phyloP scores from a whole-genome alignment of 1,140 invertebrate genomes.

The Macrobrachium nipponense region DNA sequence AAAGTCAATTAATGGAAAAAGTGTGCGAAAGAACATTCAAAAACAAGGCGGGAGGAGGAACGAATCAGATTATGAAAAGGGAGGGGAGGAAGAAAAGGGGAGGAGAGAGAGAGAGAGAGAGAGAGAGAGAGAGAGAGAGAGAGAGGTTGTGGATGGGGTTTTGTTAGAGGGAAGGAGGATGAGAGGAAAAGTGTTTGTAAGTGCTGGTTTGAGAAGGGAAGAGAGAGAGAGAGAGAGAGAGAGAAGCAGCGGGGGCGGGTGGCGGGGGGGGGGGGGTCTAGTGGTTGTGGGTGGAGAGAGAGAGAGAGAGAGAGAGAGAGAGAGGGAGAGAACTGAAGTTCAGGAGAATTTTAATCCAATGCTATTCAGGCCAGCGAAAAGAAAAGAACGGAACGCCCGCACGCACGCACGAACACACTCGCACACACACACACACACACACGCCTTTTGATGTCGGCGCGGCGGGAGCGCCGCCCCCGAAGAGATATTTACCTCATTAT shows the following conservation, averaged over 20 bases:
- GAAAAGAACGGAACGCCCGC: neutral
- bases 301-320: neutral
- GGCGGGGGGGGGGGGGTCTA: no score
- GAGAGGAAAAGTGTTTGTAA: no score
- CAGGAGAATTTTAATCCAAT: no score
- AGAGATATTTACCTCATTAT: slow-evolving; percentile 55
- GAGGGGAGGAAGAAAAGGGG: neutral
- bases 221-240: no score
- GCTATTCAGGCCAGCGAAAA: neutral
- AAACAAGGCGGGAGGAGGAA: neutral
- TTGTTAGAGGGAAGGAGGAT: no score
- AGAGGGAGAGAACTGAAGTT: neutral
- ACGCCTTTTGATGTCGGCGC: neutral
- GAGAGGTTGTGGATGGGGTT: no score
- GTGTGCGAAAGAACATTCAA: neutral
- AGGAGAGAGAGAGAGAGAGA: neutral
- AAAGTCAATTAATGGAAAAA: neutral
- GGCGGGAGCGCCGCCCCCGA: neutral
- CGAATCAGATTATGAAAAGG: neutral
- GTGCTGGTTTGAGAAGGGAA: no score
- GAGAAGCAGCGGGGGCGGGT: no score
- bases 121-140: no score
- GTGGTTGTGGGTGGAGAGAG: neutral
- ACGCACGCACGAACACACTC: neutral
- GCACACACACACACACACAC: no score